Evolutionary conservation across 2,113 vertebrate species (phyloP).

Genomic region (Morone saxatilis): DNA sequence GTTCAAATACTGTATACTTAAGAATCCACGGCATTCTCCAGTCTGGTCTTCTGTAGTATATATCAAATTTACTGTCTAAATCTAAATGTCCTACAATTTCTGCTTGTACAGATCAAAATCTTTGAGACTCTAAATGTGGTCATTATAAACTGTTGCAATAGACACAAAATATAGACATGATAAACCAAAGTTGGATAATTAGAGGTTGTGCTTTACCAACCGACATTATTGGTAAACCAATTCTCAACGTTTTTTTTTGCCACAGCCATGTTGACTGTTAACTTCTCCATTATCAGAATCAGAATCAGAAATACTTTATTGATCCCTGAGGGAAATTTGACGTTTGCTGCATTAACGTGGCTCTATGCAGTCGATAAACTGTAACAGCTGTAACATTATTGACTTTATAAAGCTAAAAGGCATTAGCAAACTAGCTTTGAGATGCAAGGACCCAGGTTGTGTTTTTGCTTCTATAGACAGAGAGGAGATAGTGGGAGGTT

Average conservation of each 20-base stretch:
- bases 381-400: background rate
- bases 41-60: background rate
- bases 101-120: background rate
- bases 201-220: background rate
- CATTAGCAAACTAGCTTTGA: slow-evolving; percentile 44
- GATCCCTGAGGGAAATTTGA: too few relatives aligned
- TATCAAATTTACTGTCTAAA: background rate
- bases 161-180: slow-evolving; percentile 1
- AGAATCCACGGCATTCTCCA: background rate
- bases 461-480: slow-evolving; percentile 43
- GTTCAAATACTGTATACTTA: background rate
- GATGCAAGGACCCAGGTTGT: slow-evolving; percentile 48
- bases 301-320: too few relatives aligned
- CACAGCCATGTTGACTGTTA: background rate
- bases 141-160: background rate
- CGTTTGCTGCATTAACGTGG: background rate
- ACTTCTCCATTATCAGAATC: background rate
- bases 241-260: background rate
- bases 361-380: background rate
- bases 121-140: background rate
- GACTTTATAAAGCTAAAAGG: slow-evolving; percentile 16
- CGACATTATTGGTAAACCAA: background rate
- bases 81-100: background rate
- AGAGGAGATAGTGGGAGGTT: slow-evolving; percentile 37
- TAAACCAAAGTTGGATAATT: slow-evolving; percentile 13